Evolutionary conservation across 1,140 invertebrate genomes (phyloP).

Genomic region (Pygmarrhopalites habei): DNA sequence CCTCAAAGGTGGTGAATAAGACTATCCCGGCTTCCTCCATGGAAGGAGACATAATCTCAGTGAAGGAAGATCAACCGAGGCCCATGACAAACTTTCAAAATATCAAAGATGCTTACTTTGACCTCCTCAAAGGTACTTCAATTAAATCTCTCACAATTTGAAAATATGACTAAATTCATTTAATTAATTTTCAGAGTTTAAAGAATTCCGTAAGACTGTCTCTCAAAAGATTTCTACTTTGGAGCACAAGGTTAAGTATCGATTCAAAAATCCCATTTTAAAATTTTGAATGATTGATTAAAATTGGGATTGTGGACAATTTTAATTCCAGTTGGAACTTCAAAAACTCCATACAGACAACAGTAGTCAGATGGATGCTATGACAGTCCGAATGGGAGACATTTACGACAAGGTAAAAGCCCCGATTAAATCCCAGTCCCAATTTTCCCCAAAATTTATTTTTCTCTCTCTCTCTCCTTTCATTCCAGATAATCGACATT

Average conservation of each 20-base stretch:
- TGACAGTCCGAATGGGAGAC: neutral
- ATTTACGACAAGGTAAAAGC: slow-evolving; percentile 1
- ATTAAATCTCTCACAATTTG: too few species aligned
- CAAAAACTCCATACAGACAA: neutral
- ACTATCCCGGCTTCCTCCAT: neutral
- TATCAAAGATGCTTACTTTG: slow-evolving; percentile 9
- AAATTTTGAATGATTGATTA: neutral
- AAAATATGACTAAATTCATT: neutral
- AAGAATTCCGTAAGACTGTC: neutral
- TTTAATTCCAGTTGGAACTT: too few species aligned
- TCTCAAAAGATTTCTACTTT: neutral
- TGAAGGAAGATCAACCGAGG: neutral
- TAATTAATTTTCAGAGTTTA: neutral
- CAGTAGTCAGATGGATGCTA: neutral
- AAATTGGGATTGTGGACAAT: neutral
- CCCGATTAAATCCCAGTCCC: neutral
- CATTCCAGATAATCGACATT: neutral
- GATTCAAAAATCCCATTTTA: neutral
- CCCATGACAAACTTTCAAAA: slow-evolving; percentile 6
- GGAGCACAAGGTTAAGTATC: neutral
- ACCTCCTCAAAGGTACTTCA: neutral
- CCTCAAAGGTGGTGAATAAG: too few species aligned
- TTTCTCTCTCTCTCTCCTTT: neutral
- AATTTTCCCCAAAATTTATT: neutral
- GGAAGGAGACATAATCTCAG: neutral